Percentiles rank a stretch among this genome's conserved stretches.
These are phyloP conservation scores for Hypotaenidia philippensis DNA, from an alignment of 2,797 vertebrate genomes.

Conservation along the genomic window DNA sequence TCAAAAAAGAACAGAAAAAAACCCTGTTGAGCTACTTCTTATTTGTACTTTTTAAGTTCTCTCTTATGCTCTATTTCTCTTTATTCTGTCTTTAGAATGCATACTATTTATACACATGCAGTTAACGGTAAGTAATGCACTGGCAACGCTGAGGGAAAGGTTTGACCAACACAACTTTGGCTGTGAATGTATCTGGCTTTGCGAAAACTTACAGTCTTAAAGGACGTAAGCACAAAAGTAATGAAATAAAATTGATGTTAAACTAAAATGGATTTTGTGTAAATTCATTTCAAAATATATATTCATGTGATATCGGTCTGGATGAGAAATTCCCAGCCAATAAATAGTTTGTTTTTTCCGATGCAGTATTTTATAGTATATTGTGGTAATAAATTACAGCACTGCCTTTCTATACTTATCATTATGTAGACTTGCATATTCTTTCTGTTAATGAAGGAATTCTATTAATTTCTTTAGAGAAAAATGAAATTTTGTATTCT, in stretches of 20 bases:
- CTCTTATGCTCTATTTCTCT: background rate
- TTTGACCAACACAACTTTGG: background rate
- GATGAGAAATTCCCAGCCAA: background rate
- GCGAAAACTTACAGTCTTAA: background rate
- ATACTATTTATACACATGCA: accelerated
- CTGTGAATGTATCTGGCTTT: background rate
- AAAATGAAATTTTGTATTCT: background rate
- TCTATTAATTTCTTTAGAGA: background rate
- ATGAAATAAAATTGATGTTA: background rate
- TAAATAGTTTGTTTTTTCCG: background rate
- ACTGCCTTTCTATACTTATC: background rate
- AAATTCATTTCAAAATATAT: background rate
- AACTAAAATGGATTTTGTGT: background rate
- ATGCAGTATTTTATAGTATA: background rate
- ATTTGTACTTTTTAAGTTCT: background rate
- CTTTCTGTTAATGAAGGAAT: background rate
- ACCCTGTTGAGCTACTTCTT: background rate
- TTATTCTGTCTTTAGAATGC: background rate
- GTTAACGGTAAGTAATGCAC: background rate
- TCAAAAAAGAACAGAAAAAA: background rate
- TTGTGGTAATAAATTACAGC: background rate
- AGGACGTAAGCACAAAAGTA: background rate
- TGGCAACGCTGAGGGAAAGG: background rate
- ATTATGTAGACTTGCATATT: background rate
- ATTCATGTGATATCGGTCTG: background rate